These are phyloP conservation scores for Etheostoma nigrum DNA, from an alignment of 2,797 vertebrate species.

Conservation along the genomic window DNA sequence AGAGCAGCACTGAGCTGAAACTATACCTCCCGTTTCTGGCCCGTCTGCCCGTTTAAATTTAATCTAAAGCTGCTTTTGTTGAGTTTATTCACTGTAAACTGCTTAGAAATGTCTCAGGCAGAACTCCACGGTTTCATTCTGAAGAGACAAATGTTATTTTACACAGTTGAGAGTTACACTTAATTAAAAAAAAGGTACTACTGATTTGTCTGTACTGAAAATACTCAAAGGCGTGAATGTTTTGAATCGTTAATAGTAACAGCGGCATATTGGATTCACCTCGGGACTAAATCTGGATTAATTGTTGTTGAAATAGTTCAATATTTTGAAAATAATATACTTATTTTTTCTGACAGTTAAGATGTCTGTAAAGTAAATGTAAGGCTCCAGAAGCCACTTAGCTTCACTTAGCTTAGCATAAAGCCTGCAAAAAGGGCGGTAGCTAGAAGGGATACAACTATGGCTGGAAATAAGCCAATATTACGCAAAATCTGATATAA, in stretches of 20 bases:
- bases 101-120: not conserved
- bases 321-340: not conserved
- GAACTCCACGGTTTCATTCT: not conserved
- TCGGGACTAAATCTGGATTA: too few species aligned
- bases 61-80: constrained; percentile 8
- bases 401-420: too few species aligned
- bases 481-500: too few species aligned
- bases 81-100: constrained; percentile 33
- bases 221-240: not conserved
- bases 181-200: not conserved
- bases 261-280: too few species aligned
- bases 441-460: too few species aligned
- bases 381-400: too few species aligned
- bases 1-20: constrained; percentile 9
- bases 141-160: not conserved
- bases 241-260: too few species aligned
- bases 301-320: not conserved
- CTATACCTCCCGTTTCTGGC: not conserved
- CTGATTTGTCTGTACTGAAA: not conserved
- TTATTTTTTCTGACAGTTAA: too few species aligned
- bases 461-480: too few species aligned
- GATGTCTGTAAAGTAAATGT: not conserved
- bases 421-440: too few species aligned
- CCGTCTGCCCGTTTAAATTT: not conserved
- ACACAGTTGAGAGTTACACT: not conserved